These are phyloP conservation scores for Salticus scenicus DNA, from an alignment of 2,888 invertebrate species.

Conservation along the genomic window DNA sequence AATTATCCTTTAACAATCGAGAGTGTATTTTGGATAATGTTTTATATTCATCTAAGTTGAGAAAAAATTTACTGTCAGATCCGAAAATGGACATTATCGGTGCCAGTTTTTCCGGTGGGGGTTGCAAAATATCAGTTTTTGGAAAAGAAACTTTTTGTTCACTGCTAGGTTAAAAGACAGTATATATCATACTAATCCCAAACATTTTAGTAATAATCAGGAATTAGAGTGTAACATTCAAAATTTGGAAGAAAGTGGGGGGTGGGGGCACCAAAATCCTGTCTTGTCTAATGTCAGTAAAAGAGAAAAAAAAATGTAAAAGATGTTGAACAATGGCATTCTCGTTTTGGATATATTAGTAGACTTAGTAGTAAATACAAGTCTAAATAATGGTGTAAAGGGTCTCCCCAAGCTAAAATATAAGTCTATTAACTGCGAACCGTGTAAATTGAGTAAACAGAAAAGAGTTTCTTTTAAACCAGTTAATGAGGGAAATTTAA, in stretches of 20 bases:
- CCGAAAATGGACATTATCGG: background rate
- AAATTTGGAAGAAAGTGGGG: no score
- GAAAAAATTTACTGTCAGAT: background rate
- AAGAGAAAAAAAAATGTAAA: no score
- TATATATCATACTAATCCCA: no score
- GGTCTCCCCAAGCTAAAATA: background rate
- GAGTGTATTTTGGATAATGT: background rate
- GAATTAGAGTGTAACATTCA: no score
- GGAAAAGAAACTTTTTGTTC: no score
- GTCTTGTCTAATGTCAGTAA: no score
- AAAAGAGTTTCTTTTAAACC: background rate
- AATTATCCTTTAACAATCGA: background rate
- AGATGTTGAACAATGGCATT: background rate
- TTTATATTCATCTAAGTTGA: background rate
- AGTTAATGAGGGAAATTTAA: background rate
- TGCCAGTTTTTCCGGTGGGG: background rate
- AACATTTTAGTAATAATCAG: no score
- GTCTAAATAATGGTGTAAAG: background rate
- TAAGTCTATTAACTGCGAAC: background rate
- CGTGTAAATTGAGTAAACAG: no score
- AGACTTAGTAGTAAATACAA: background rate
- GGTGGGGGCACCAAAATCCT: background rate
- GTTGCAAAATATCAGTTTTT: no score
- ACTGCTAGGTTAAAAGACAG: no score
- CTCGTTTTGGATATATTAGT: background rate